A percentile compares a stretch with the other conserved stretches of the same genome.
Evolutionary conservation across 1,140 invertebrate species (phyloP).

Genomic region (Cyphomyrmex costatus): DNA sequence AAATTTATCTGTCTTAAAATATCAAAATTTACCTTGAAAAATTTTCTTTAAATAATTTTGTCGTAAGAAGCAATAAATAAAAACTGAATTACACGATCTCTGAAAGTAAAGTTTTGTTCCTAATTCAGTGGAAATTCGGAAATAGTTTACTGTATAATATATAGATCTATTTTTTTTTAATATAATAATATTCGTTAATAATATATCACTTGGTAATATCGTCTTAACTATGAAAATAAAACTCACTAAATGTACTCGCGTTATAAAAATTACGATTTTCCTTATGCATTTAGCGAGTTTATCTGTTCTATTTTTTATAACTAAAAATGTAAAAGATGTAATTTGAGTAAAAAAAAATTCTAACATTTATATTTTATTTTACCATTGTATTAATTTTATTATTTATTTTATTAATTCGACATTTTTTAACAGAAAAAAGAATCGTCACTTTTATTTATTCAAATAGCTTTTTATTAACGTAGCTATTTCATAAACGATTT

Average conservation of each 20-base stretch:
- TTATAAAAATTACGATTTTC: neutral
- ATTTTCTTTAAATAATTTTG: neutral
- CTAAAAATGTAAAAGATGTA: neutral
- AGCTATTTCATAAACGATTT: conserved; percentile 8
- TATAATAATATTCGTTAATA: neutral
- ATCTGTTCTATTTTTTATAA: neutral
- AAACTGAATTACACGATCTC: neutral
- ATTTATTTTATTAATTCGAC: neutral
- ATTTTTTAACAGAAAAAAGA: neutral
- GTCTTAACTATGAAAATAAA: neutral
- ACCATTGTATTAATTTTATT: neutral
- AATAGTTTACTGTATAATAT: neutral
- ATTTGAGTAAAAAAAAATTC: neutral
- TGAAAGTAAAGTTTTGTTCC: neutral
- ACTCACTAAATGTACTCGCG: no score
- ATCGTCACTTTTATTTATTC: neutral
- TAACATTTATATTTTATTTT: neutral
- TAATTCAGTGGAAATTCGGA: neutral
- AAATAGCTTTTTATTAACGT: neutral
- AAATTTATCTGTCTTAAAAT: neutral
- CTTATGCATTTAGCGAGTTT: neutral
- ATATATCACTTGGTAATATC: neutral
- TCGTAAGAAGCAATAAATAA: neutral
- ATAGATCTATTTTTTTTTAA: neutral
- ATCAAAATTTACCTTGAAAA: neutral